Base-by-base conservation (phyloP, 2,797 vertebrate genomes). In the Pseudopleuronectes americanus region DNA sequence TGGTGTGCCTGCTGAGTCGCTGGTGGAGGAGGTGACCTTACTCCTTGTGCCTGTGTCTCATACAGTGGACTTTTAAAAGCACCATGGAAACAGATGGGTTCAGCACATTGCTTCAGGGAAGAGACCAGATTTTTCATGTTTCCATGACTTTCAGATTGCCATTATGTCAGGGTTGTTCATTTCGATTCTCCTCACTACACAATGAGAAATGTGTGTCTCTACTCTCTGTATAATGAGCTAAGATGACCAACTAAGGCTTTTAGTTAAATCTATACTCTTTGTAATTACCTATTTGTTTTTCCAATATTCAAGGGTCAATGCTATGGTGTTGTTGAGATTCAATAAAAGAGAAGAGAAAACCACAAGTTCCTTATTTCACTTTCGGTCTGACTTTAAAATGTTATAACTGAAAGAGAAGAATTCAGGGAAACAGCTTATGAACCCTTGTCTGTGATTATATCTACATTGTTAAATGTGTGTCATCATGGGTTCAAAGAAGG, bases 351-450 rank as follows among this genome's bases (percentile, higher is more conserved):
- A 70, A 65, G 23, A 66, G 45, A 68, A 81, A 60, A 14, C 4
- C 38, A 33, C 10, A 54, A 51, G 38, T 86, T 85, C 74, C 67
- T 56, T 6, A 56, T 83, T 83, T 58, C 23, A 57, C 60, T 85
- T 74, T 84, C 65, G 47, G 13, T 71, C 4, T 69, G 52, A 57
- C 33, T 38, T 4, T 38, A 13, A 38, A 31, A 38, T 12, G 65
- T 57, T 54, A 60, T 3, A 38, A 28, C 8, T 57, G 13, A 24
- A 7, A 38, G 17, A 3, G 6, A 24, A 59, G 23, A 76, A 57
- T 60, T 45, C 59, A 5, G 61, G 54, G 9, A 69, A 72, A 51
- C 8, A 17, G 23, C 23, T 62, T 17, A 28, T 2, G 26, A 59
- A 31, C 4, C 16, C 31, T 19, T 58, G 28, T 31, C 28, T 31